Evolutionary conservation across 37 sponge, comb jelly and placozoan genomes (phyloP).

Genomic region (Theonella swinhoei): DNA sequence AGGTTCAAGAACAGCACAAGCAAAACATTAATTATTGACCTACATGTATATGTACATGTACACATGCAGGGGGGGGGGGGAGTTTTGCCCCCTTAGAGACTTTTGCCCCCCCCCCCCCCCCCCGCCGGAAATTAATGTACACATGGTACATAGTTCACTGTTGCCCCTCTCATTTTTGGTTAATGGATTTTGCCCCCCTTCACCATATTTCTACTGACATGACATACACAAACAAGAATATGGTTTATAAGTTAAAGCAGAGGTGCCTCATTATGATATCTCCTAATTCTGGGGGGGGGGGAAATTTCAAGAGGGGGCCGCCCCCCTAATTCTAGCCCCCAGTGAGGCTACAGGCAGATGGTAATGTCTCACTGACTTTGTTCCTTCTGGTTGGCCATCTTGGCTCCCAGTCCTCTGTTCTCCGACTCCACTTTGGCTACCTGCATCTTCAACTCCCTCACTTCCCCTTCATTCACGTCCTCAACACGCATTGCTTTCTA

Average conservation of each 20-base stretch:
- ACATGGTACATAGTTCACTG: too few species aligned
- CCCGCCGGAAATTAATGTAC: too few species aligned
- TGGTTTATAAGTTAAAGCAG: too few species aligned
- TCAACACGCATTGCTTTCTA: constrained; percentile 63
- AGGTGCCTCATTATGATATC: too few species aligned
- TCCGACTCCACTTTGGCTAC: constrained; percentile 3
- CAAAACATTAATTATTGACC: neutral
- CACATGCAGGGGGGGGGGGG: neutral
- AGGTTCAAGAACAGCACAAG: too few species aligned
- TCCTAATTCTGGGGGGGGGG: neutral
- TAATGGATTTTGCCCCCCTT: too few species aligned
- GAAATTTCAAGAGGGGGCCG: neutral
- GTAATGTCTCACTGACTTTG: too few species aligned
- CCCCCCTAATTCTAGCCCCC: too few species aligned
- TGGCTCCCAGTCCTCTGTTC: constrained; percentile 25
- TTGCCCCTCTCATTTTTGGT: too few species aligned
- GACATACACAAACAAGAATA: too few species aligned
- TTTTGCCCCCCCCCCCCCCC: neutral
- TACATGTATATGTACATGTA: neutral
- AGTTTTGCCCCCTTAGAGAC: neutral
- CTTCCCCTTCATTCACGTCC: constrained; percentile 54
- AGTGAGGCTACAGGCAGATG: too few species aligned
- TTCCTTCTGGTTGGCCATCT: constrained; percentile 31
- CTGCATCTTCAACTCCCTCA: constrained; percentile 33
- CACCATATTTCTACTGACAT: too few species aligned